phyloP scores from a whole-genome alignment of 2,797 vertebrate species.

The Nannoperca obscura region DNA sequence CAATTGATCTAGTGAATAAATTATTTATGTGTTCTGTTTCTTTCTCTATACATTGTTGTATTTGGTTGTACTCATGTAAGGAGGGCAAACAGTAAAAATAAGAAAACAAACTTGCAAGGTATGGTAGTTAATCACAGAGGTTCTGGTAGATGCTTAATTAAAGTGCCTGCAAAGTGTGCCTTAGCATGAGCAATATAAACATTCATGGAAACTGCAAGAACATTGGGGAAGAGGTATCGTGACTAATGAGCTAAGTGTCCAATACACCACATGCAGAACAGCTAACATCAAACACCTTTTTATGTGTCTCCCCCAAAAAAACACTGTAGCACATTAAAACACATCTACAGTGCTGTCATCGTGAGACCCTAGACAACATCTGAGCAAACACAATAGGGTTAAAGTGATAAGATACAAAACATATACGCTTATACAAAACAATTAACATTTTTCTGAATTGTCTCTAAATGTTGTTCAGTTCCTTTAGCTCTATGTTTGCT shows the following conservation, averaged over 20 bases:
- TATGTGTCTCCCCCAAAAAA: not conserved
- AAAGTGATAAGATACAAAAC: not conserved
- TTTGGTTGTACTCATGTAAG: not conserved
- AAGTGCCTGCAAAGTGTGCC: not conserved
- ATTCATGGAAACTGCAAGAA: not conserved
- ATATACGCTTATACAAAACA: not conserved
- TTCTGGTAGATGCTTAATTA: not conserved
- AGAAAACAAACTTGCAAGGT: not conserved
- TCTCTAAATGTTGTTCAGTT: constrained; percentile 25
- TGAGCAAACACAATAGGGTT: not conserved
- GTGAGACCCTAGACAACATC: not conserved
- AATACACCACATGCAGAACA: constrained; percentile 8
- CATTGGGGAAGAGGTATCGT: constrained; percentile 7
- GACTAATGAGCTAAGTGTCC: constrained; percentile 16
- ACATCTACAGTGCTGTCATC: not conserved
- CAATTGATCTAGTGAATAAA: not conserved
- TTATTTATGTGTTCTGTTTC: too few relatives aligned
- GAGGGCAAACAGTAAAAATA: not conserved
- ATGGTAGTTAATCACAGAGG: not conserved
- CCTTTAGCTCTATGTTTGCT: constrained; percentile 48
- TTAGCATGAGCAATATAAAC: not conserved
- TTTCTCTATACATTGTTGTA: not conserved
- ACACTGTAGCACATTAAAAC: not conserved
- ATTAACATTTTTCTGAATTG: too few relatives aligned
- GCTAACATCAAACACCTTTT: not conserved